Base-by-base conservation (phyloP, 2,797 vertebrate genomes). In the Amphiprion clarkii region DNA sequence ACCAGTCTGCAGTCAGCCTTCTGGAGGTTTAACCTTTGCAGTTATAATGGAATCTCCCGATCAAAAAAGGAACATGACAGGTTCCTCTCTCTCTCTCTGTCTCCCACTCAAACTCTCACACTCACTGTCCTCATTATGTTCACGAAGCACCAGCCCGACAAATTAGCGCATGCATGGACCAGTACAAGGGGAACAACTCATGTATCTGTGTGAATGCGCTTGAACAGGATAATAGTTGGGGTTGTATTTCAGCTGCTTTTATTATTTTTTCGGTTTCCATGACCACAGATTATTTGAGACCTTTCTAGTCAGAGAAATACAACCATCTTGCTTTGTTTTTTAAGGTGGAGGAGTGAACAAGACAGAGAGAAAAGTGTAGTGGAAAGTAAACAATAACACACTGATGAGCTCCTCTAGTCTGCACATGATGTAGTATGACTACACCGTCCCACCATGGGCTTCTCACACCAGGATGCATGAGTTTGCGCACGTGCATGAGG, bases 241-340 rank as follows among this genome's bases (percentile, higher is more conserved):
- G 65, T 81, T 74, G 73, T 85, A 71, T 51, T 67, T 49, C 69
- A 72, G 74, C 78, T 89, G 84, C 74, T 90, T 90, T 84, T 89
- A 81, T 89, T 88, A 82, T 84, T 79, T 83, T 55, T 52, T 56
- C 78, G 60, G 86, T 92, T 91, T 90, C 90, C 84, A 92, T 92
- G 89, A 88, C 66, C 70, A 91, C 89, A 77, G 86, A 88, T 93
- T 81, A 87, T 91, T 89, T 82, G 66, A 90, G 78, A 88, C 80
- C 78, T 87, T 89, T 87, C 82, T 85, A 87, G 82, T 93, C 85
- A 86, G 77, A 86, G 68, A 71, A 72, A 88, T 85, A 85, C 67
- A 67, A 61, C 78, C 71, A 83, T 88, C 82, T 57, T 66, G 76
- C 56, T 78, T 67, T 52, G 63, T 80, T 78, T 80, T 76, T 84